These are phyloP conservation scores for Isotomurus palustris DNA, from an alignment of 2,888 invertebrate genomes.

Conservation along the genomic window DNA sequence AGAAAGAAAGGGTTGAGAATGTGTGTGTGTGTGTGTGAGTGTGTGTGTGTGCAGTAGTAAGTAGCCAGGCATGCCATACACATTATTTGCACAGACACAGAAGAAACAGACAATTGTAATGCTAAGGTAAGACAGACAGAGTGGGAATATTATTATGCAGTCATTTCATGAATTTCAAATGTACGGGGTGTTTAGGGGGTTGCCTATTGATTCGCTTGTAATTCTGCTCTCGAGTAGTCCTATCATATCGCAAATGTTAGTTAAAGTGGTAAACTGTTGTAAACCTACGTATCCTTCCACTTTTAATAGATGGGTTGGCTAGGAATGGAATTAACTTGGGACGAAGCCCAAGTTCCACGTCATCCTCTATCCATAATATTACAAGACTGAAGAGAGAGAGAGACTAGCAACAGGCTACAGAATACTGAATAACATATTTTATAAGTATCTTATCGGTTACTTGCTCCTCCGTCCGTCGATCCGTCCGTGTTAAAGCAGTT, in stretches of 20 bases:
- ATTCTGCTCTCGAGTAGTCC: background rate
- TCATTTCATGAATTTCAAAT: background rate
- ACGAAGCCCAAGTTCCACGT: slow-evolving; percentile 12
- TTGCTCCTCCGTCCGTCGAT: too few species aligned
- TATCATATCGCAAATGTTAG: too few species aligned
- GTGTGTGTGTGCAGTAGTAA: background rate
- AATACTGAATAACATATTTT: too few species aligned
- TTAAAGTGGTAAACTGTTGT: too few species aligned
- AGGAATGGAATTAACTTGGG: slow-evolving; percentile 13
- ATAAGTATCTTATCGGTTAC: too few species aligned
- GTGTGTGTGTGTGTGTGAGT: background rate
- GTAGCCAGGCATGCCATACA: background rate
- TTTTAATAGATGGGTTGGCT: slow-evolving; percentile 4
- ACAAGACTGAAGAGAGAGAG: background rate
- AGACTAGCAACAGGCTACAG: background rate
- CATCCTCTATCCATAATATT: slow-evolving; percentile 4
- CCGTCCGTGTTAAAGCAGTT: too few species aligned
- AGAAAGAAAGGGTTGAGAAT: too few species aligned
- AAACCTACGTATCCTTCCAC: background rate
- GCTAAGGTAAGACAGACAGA: background rate
- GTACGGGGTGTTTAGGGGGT: slow-evolving; percentile 1
- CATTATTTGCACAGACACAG: background rate
- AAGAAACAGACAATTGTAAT: background rate
- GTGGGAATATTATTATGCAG: background rate
- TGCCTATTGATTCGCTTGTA: background rate